These are phyloP conservation scores for Amiota minor DNA, from an alignment of 2,888 invertebrate species.

Conservation along the genomic window DNA sequence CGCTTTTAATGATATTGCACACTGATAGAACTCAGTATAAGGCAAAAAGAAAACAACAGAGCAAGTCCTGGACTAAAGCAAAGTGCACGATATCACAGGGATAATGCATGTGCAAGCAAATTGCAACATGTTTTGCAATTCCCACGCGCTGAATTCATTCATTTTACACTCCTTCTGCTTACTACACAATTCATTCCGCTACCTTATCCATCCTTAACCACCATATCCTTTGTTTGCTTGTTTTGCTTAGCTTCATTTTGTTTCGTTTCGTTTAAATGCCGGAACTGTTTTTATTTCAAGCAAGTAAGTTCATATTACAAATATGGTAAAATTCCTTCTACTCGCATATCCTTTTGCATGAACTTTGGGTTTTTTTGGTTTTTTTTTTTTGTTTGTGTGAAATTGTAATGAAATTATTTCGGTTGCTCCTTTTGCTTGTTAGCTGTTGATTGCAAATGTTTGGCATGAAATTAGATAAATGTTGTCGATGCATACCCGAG, in stretches of 20 bases:
- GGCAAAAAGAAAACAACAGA: neutral
- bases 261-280: slow-evolving; percentile 20
- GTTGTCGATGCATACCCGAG: slow-evolving; percentile 5
- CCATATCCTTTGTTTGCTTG: neutral
- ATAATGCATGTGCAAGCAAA: slow-evolving; percentile 38
- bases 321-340: neutral
- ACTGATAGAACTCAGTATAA: neutral
- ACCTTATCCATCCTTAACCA: neutral
- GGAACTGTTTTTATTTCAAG: neutral
- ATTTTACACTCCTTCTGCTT: slow-evolving; percentile 18
- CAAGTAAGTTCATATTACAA: neutral
- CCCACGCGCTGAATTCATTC: slow-evolving; percentile 43
- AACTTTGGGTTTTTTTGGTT: neutral
- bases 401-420: slow-evolving; percentile 26
- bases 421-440: slow-evolving; percentile 44
- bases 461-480: slow-evolving; percentile 7
- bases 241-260: slow-evolving; percentile 41
- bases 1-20: neutral
- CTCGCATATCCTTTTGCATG: slow-evolving; percentile 4
- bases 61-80: neutral
- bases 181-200: neutral
- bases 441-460: slow-evolving; percentile 52
- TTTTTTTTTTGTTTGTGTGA: neutral
- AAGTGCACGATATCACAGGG: neutral
- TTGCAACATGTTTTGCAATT: slow-evolving; percentile 52